Evolutionary conservation across 1,140 invertebrate genomes (phyloP), one percentile per base, ranked within the genome.

Genomic region (Drosophila sulfurigaster): DNA sequence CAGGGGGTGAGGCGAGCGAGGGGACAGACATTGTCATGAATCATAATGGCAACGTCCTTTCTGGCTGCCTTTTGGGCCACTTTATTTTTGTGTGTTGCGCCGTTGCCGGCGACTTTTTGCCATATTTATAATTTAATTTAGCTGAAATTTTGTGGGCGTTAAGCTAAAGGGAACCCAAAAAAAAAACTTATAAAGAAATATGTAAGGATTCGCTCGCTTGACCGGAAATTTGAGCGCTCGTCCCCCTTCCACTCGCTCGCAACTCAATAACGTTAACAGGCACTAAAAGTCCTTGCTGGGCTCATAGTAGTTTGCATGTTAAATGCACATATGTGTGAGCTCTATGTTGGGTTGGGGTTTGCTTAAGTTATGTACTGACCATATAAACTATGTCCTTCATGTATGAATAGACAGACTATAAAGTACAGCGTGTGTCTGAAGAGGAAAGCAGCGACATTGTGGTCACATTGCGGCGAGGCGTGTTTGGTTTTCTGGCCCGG

Each of bases 61-160:
- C 38, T n/a, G 20, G 56, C 45, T 32, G 70, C 45, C 41, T 30
- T 64, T 68, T 54, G 67, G 67, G 70, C 68, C 78, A 83, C 81
- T 83, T 75, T 85, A 75, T 78, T 72, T 72, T 62, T 72, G 63
- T 72, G 69, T 72, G 63, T 65, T 72, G 65, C 65, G 57, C 59
- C 35, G 52, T 75, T 78, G 57, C 62, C 73, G 58, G 73, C 71
- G 81, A 83, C 79, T 90, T 91, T 82, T 91, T 91, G 76, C 69
- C 69, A 78, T 82, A 82, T 81, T 90, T 90, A 87, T 91, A 86
- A 91, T 87, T 90, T 91, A 90, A 91, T 90, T 90, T 82, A 90
- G 79, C 87, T 87, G 87, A 87, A 90, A 91, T 91, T 90, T 90
- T 90, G 86, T 75, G 82, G 82, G 79, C 75, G 83, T 83, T 82